phyloP scores from a whole-genome alignment of 2,888 invertebrate species.

The Philereme transversata region DNA sequence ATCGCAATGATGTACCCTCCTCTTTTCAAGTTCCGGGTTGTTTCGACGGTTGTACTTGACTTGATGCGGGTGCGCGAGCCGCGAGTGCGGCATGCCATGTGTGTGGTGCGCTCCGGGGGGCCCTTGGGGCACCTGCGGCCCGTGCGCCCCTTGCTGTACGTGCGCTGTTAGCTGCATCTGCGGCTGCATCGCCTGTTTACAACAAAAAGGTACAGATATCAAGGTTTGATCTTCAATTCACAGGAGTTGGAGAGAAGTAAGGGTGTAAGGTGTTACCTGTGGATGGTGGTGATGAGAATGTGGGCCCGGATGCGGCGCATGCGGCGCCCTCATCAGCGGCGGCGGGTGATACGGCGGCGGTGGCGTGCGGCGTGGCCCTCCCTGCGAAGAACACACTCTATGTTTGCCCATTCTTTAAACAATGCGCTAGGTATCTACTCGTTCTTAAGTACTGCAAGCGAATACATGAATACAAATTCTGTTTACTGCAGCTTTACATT shows the following conservation, averaged over 20 bases:
- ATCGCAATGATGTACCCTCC: conserved; percentile 98
- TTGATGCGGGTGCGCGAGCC: conserved; percentile 64
- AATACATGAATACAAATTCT: conserved; percentile 25
- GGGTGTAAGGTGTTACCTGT: conserved; percentile 52
- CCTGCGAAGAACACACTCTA: conserved; percentile 65
- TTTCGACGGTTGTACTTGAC: conserved; percentile 96
- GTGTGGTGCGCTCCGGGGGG: conserved; percentile 42
- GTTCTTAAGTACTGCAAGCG: conserved; percentile 10
- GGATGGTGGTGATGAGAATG: conserved; percentile 61
- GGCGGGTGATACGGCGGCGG: conserved; percentile 91
- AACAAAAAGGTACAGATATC: conserved; percentile 1
- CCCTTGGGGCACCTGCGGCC: conserved; percentile 40
- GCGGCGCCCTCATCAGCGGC: conserved; percentile 67
- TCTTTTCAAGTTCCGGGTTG: conserved; percentile 97
- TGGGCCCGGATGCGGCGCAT: conserved; percentile 52
- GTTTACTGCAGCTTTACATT: conserved; percentile 22
- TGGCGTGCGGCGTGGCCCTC: conserved; percentile 87
- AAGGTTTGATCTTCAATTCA: neutral
- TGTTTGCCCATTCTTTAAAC: conserved; percentile 40
- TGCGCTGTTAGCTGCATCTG: conserved; percentile 53
- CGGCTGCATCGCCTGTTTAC: conserved; percentile 43
- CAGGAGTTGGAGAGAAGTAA: neutral
- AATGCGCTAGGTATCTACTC: conserved; percentile 3
- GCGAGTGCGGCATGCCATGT: conserved; percentile 58
- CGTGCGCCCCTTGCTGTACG: conserved; percentile 41